Conservation (phyloP, 1,140 invertebrate species). For the Caerostris darwini region DNA sequence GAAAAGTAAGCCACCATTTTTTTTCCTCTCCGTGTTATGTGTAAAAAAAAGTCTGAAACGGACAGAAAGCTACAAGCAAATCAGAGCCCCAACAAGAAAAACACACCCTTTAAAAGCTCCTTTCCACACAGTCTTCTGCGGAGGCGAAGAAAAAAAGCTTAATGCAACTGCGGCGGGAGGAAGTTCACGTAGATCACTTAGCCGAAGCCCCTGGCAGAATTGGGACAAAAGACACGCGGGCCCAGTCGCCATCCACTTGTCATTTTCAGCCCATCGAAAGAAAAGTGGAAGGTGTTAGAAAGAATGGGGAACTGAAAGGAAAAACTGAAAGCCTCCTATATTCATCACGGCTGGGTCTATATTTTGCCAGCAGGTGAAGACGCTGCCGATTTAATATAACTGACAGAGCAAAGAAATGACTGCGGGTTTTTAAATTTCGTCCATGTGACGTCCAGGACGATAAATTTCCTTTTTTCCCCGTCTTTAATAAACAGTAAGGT, state of each 20-base stretch:
- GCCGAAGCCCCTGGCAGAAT: conserved; percentile 65
- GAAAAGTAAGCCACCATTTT: not conserved
- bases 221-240: conserved; percentile 69
- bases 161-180: conserved; percentile 51
- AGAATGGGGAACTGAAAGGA: conserved; percentile 52
- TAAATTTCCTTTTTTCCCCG: not conserved
- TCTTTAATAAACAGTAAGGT: not conserved
- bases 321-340: conserved; percentile 62
- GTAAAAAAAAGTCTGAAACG: not conserved
- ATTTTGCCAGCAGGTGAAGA: conserved; percentile 67
- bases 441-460: not conserved
- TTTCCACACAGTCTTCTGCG: conserved; percentile 24
- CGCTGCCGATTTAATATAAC: conserved; percentile 54
- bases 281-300: conserved; percentile 66
- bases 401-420: conserved; percentile 44
- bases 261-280: conserved; percentile 66
- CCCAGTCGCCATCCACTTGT: conserved; percentile 64
- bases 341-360: conserved; percentile 65
- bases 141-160: conserved; percentile 56
- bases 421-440: conserved; percentile 33
- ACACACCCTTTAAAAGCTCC: conserved; percentile 60
- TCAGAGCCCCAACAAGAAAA: conserved; percentile 45
- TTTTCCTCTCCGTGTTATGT: conserved; percentile 12
- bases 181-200: conserved; percentile 68
- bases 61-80: conserved; percentile 58